These are phyloP conservation scores for Encarsia formosa DNA, from an alignment of 2,888 invertebrate genomes.

Conservation along the genomic window DNA sequence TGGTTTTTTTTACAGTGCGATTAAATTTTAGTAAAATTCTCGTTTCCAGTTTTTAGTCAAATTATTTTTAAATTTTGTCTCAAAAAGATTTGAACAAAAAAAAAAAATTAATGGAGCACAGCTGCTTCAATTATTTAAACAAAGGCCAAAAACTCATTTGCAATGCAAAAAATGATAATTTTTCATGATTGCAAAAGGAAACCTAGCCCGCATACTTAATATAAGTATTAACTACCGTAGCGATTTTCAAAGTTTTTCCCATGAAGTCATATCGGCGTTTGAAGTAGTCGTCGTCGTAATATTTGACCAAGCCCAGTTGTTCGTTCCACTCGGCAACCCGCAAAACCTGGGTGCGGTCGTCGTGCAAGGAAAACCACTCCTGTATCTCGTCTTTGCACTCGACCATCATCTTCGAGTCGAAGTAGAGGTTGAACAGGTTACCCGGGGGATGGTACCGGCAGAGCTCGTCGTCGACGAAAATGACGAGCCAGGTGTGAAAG, in stretches of 20 bases:
- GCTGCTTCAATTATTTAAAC: no score
- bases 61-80: no score
- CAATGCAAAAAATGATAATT: no score
- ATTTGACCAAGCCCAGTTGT: conserved; percentile 11
- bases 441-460: conserved; percentile 28
- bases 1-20: conserved; percentile 2
- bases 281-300: conserved; percentile 29
- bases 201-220: no score
- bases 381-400: conserved; percentile 26
- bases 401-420: conserved; percentile 38
- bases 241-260: conserved; percentile 31
- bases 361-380: conserved; percentile 38
- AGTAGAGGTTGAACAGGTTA: conserved; percentile 34
- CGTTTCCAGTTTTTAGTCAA: no score
- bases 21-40: no score
- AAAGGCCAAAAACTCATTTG: no score
- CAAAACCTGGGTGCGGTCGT: conserved; percentile 29
- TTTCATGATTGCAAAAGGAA: no score
- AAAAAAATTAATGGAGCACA: no score
- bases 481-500: conserved; percentile 31
- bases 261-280: conserved; percentile 32
- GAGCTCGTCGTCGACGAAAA: conserved; percentile 20
- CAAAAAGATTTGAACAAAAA: no score
- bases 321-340: conserved; percentile 33
- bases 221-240: no score